Evolutionary conservation across 2,888 invertebrate species (phyloP), one percentile per base, ranked within the genome.

Genomic region (Antheraea assamensis): DNA sequence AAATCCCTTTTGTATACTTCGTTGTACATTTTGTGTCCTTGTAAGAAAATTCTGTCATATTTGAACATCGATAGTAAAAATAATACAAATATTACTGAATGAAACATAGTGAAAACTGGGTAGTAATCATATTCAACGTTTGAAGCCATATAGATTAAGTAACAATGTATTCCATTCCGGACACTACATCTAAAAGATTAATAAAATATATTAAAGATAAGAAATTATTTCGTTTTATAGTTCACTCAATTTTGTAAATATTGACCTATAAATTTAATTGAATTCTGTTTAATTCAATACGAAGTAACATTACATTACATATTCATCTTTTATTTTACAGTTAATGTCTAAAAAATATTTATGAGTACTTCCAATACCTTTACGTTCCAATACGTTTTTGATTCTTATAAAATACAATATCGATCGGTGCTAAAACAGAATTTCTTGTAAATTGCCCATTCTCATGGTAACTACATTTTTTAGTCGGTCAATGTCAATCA

Each of bases 1-100:
- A 92, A 78, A 72, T 94, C 93, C 73, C 86, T 90, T 77, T 90
- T 88, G 72, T 90, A 86, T 2, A 87, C 83, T 31, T 88, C 85
- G 75, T 87, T 27, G 35, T 68, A 35, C 8, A 21, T n/a, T 31
- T 10, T 35, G 68, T n/a, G n/a, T 31, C 35, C 68, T 21, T 68
- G 21, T 35, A 68, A 55, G 31, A 42, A 55, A 27, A 68, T 42
- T 24, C 55, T 13, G n/a, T 64, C 64, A 49, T 66, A 47, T 24
- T 68, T 68, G 42, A 71, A 55, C 58, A 21, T 42, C n/a, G 30
- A 35, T 42, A 74, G 35, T 30, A 66, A 24, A 27, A 71, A n/a
- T 19, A 74, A 66, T 17, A 35, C 7, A 8, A 35, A 35, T 35
- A 66, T 52, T 17, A 71, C n/a, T 2, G 35, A 7, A 52, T 15